Conservation (phyloP, 2,888 invertebrate species). For the Pedicia rivosa region DNA sequence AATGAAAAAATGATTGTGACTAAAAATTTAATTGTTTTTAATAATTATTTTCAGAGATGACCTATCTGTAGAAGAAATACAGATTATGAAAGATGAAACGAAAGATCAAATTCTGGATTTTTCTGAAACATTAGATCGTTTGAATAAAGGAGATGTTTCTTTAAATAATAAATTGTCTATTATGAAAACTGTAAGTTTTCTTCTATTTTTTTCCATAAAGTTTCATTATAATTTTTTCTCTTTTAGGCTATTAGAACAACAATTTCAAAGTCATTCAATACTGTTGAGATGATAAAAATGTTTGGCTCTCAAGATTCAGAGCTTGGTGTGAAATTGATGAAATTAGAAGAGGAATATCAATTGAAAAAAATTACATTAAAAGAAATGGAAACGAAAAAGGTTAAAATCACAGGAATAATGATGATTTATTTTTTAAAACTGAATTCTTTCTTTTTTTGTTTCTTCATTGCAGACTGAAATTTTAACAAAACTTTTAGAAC, state of each 20-base stretch:
- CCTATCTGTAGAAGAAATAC: constrained; percentile 45
- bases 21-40: background rate
- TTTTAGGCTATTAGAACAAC: constrained; percentile 54
- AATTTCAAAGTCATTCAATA: constrained; percentile 55
- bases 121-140: constrained; percentile 41
- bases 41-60: constrained; percentile 35
- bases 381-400: constrained; percentile 35
- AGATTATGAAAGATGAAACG: constrained; percentile 49
- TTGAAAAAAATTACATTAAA: constrained; percentile 39
- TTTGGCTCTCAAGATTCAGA: constrained; percentile 40
- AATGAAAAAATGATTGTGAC: background rate
- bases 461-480: too few species aligned
- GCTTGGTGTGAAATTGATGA: constrained; percentile 34
- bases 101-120: constrained; percentile 55
- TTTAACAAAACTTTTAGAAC: too few species aligned
- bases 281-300: constrained; percentile 54
- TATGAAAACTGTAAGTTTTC: constrained; percentile 41
- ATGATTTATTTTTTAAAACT: too few species aligned
- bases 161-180: constrained; percentile 45
- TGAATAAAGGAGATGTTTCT: constrained; percentile 50
- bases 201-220: too few species aligned
- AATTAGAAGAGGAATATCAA: constrained; percentile 43
- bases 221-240: constrained; percentile 1
- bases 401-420: too few species aligned
- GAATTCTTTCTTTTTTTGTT: too few species aligned